Conservation (phyloP, 2,797 vertebrate species). For the Borostomias antarcticus region DNA sequence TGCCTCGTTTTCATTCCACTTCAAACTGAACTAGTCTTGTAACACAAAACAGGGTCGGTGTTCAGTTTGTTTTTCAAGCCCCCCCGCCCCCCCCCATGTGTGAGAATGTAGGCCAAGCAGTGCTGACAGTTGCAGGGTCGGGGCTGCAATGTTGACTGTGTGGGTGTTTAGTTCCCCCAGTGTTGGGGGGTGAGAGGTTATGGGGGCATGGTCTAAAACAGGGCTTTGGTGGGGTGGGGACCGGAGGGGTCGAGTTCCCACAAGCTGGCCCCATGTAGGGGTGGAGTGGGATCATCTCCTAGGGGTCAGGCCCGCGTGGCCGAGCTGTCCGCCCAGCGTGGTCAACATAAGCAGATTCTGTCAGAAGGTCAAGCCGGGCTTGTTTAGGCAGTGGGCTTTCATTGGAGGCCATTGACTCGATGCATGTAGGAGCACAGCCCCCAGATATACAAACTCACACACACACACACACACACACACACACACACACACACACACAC, state of each 20-base stretch:
- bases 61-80: conserved; percentile 33
- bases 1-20: too few relatives aligned
- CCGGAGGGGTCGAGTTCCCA: conserved; percentile 45
- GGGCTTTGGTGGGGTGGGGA: conserved; percentile 3
- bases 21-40: neutral
- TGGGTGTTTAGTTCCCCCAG: conserved; percentile 29
- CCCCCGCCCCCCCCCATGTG: neutral
- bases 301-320: conserved; percentile 37
- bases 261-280: conserved; percentile 28
- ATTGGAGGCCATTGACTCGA: conserved; percentile 32
- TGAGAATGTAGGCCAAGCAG: conserved; percentile 37
- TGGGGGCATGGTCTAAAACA: conserved; percentile 53
- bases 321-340: conserved; percentile 15
- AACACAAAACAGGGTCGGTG: neutral
- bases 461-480: conserved; percentile 18
- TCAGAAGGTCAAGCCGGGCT: conserved; percentile 10
- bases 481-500: conserved; percentile 8
- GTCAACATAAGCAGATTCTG: conserved; percentile 24
- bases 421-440: neutral
- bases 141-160: conserved; percentile 27
- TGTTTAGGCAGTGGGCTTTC: conserved; percentile 8
- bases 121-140: conserved; percentile 23
- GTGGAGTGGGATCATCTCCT: conserved; percentile 24
- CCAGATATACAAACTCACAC: conserved; percentile 4
- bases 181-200: conserved; percentile 42